Percentiles rank a stretch among this genome's conserved stretches.
These are phyloP conservation scores for Oscheius sp. DNA, from an alignment of 2,888 invertebrate species.

Conservation along the genomic window DNA sequence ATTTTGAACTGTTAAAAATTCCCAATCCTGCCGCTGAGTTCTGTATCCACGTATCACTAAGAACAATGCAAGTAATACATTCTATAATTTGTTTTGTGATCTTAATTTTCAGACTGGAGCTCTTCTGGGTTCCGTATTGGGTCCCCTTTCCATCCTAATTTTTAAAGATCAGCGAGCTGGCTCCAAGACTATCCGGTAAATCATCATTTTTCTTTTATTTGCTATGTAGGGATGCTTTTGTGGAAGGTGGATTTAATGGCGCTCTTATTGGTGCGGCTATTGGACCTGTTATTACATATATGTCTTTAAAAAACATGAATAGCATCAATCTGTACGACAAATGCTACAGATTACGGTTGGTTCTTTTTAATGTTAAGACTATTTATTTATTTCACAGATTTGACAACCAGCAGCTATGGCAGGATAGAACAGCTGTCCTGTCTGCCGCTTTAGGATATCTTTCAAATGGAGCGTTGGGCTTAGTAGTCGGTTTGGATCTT, in stretches of 20 bases:
- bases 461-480: slow-evolving; percentile 51
- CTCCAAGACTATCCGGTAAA: slow-evolving; percentile 30
- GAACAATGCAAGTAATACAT: slow-evolving; percentile 50
- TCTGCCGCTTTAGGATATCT: slow-evolving; percentile 57
- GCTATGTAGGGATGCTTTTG: slow-evolving; percentile 44
- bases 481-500: slow-evolving; percentile 58
- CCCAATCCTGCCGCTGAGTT: slow-evolving; percentile 61
- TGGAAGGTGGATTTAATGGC: slow-evolving; percentile 50
- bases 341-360: slow-evolving; percentile 56
- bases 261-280: slow-evolving; percentile 49
- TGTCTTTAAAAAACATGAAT: slow-evolving; percentile 57
- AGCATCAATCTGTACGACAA: slow-evolving; percentile 58
- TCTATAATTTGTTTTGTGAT: not conserved
- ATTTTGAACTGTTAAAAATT: slow-evolving; percentile 56
- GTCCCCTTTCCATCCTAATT: slow-evolving; percentile 42
- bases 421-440: slow-evolving; percentile 53
- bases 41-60: slow-evolving; percentile 61
- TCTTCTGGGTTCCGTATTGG: slow-evolving; percentile 54
- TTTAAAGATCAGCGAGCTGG: slow-evolving; percentile 36
- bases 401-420: slow-evolving; percentile 51
- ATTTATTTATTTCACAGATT: slow-evolving; percentile 40
- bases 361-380: slow-evolving; percentile 6
- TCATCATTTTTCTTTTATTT: not conserved
- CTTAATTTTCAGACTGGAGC: slow-evolving; percentile 49
- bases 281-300: slow-evolving; percentile 56